phyloP scores from a whole-genome alignment of 2,113 vertebrate species.

The Dasyprocta punctata region DNA sequence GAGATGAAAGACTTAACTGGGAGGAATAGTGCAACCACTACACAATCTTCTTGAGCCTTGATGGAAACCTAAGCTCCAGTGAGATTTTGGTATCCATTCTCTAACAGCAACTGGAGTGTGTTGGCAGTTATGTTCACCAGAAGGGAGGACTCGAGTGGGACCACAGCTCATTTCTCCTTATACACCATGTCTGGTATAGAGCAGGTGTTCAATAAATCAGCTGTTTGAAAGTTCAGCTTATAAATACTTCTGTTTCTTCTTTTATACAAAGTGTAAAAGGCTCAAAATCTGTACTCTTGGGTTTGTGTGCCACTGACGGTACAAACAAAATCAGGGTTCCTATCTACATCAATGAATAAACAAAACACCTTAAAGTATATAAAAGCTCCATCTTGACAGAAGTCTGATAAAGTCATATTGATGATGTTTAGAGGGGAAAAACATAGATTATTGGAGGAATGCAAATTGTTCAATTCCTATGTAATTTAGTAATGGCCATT shows the following conservation, averaged over 20 bases:
- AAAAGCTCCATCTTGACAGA: conserved; percentile 28
- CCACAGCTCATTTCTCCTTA: neutral
- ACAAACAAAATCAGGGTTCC: neutral
- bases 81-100: neutral
- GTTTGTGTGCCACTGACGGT: neutral
- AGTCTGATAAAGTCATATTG: conserved; percentile 15
- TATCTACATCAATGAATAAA: neutral
- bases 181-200: neutral
- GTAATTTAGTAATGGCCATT: conserved; percentile 13
- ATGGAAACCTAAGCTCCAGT: neutral
- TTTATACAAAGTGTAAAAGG: neutral
- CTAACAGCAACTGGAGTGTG: neutral
- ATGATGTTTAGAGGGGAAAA: neutral
- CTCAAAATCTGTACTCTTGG: neutral
- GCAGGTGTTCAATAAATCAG: neutral
- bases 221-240: neutral
- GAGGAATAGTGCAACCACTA: neutral
- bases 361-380: neutral
- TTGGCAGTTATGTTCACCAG: neutral
- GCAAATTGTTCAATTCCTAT: neutral
- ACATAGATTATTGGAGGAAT: neutral
- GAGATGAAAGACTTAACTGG: conserved; percentile 34
- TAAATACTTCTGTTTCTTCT: conserved; percentile 1
- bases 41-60: neutral
- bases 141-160: neutral